Conservation (phyloP, 2,888 invertebrate species). For the Himalopsyche anomala region DNA sequence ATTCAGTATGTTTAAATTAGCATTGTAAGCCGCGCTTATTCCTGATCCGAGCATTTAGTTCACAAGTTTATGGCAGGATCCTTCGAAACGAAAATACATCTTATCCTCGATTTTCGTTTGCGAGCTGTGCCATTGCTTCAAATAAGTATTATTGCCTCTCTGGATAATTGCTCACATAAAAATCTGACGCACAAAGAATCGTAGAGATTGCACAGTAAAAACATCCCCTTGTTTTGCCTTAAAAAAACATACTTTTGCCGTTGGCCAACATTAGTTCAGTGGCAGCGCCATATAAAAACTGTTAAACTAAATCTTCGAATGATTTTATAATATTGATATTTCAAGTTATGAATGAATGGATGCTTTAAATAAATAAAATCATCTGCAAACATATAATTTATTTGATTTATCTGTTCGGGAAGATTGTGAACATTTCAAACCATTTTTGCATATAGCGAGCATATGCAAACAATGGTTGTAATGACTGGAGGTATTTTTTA, state of each 20-base stretch:
- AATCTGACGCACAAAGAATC: constrained; percentile 50
- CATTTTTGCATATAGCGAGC: no score
- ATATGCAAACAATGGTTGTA: no score
- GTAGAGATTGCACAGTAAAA: constrained; percentile 51
- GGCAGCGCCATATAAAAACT: not conserved
- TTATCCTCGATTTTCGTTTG: constrained; percentile 12
- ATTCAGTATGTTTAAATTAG: not conserved
- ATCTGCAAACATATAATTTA: no score
- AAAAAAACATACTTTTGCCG: constrained; percentile 37
- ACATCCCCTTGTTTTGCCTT: constrained; percentile 23
- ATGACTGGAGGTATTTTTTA: no score
- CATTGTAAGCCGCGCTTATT: not conserved
- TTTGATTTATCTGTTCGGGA: no score
- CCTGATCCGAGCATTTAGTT: constrained; percentile 9
- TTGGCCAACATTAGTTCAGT: not conserved
- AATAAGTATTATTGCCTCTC: constrained; percentile 49
- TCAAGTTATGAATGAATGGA: no score
- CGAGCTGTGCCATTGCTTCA: constrained; percentile 12
- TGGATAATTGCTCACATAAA: constrained; percentile 55
- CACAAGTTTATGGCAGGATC: constrained; percentile 30
- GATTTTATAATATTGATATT: no score
- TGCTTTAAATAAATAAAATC: no score
- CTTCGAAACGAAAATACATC: not conserved
- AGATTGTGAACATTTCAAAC: no score
- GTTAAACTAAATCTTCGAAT: no score